Conservation (phyloP, 1,140 invertebrate genomes). For the Scaptomyza pallida region DNA sequence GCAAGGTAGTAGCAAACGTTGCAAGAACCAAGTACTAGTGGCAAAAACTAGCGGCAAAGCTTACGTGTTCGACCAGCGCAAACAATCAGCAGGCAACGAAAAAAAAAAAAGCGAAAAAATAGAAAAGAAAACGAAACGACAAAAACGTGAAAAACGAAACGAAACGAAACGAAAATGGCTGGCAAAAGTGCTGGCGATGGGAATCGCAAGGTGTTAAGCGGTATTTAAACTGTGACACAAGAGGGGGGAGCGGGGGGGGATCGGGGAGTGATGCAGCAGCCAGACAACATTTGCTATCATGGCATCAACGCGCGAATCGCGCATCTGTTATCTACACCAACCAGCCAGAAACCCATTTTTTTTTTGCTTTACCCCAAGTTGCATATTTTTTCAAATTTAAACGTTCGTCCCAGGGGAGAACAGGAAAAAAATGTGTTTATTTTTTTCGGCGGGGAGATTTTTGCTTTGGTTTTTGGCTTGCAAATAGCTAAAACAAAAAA, state of each 20-base stretch:
- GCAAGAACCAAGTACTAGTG: background rate
- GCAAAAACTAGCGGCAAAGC: background rate
- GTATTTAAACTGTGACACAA: background rate
- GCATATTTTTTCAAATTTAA: background rate
- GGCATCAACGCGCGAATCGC: background rate
- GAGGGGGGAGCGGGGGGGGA: background rate
- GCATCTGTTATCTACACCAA: background rate
- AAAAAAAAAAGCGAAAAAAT: too few species aligned
- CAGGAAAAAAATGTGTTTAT: background rate
- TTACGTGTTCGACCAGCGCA: background rate
- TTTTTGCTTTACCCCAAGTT: background rate
- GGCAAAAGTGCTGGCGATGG: background rate
- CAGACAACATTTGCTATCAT: slow-evolving; percentile 1
- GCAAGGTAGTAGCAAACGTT: background rate
- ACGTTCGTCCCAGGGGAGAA: background rate
- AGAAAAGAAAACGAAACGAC: background rate
- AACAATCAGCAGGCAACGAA: background rate
- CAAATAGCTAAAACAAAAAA: background rate
- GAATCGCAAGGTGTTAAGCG: slow-evolving; percentile 1
- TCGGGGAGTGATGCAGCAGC: background rate
- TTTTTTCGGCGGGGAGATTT: background rate
- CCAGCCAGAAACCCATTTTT: too few species aligned
- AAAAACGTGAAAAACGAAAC: too few species aligned
- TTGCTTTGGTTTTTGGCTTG: background rate
- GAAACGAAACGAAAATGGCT: background rate